These are phyloP conservation scores for Acanthacorydalis orientalis DNA, from an alignment of 2,888 invertebrate genomes.

Conservation along the genomic window DNA sequence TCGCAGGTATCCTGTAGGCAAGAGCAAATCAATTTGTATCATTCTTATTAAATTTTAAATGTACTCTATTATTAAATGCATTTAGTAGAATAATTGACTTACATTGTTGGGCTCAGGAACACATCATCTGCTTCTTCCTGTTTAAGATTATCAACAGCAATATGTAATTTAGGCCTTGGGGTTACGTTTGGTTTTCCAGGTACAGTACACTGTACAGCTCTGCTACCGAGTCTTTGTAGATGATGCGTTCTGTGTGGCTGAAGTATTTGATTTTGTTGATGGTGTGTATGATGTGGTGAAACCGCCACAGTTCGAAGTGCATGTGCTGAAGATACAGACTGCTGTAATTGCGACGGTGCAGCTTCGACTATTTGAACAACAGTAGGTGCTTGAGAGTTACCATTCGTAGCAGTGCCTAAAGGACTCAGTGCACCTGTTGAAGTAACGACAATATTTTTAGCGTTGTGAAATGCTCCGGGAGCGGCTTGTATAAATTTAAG, in stretches of 20 bases:
- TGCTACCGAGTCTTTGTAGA: constrained; percentile 9
- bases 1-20: constrained; percentile 43
- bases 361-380: not conserved
- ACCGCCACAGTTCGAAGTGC: constrained; percentile 8
- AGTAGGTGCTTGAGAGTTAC: not conserved
- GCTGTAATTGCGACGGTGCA: constrained; percentile 2
- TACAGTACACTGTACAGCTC: constrained; percentile 18
- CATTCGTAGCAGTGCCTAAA: not conserved
- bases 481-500: constrained; percentile 40
- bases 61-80: too few relatives aligned
- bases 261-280: constrained; percentile 17
- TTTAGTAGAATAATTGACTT: constrained; percentile 15
- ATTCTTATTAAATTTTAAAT: not conserved
- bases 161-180: constrained; percentile 19
- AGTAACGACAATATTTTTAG: constrained; percentile 23
- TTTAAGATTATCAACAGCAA: constrained; percentile 26
- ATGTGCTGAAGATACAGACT: constrained; percentile 12
- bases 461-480: constrained; percentile 16
- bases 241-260: not conserved
- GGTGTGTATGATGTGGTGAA: not conserved
- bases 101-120: constrained; percentile 54
- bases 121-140: constrained; percentile 56
- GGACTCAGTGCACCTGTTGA: constrained; percentile 2
- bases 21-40: too few relatives aligned
- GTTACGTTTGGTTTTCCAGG: constrained; percentile 18